Percentiles rank a stretch among this genome's conserved stretches.
Evolutionary conservation across 1,140 invertebrate genomes (phyloP).

Genomic region (Heliconius eleuchia): DNA sequence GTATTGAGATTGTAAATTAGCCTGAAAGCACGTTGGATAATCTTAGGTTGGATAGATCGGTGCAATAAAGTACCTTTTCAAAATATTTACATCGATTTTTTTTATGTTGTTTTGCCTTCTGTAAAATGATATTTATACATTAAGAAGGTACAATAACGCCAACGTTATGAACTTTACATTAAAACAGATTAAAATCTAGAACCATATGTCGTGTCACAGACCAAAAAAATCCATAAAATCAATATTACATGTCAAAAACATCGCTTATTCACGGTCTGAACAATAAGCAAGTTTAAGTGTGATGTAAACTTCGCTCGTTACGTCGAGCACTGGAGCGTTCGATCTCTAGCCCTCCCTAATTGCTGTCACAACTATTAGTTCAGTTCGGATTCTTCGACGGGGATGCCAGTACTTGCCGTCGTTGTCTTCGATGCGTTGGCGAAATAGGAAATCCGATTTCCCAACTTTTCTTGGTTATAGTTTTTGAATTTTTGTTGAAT

Average conservation of each 20-base stretch:
- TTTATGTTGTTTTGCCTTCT: no score
- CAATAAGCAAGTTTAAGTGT: constrained; percentile 29
- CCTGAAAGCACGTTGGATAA: no score
- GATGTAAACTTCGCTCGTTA: constrained; percentile 36
- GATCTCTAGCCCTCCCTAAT: constrained; percentile 33
- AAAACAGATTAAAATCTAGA: no score
- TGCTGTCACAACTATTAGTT: constrained; percentile 33
- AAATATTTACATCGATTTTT: no score
- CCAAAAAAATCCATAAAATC: not conserved
- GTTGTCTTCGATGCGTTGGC: constrained; percentile 9
- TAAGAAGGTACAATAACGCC: no score
- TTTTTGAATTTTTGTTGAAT: not conserved
- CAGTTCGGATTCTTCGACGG: constrained; percentile 4
- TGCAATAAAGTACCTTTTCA: no score
- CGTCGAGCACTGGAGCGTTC: constrained; percentile 24
- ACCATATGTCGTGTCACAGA: no score
- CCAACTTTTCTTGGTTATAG: not conserved
- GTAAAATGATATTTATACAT: no score
- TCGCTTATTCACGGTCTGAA: constrained; percentile 4
- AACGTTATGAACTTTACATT: no score
- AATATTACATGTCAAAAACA: not conserved
- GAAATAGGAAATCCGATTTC: not conserved
- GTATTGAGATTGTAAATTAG: no score
- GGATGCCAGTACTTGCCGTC: constrained; percentile 1
- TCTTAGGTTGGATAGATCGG: no score